Evolutionary conservation across 2,888 invertebrate genomes (phyloP), one percentile per base, ranked within the genome.

Genomic region (Orthosia incerta): DNA sequence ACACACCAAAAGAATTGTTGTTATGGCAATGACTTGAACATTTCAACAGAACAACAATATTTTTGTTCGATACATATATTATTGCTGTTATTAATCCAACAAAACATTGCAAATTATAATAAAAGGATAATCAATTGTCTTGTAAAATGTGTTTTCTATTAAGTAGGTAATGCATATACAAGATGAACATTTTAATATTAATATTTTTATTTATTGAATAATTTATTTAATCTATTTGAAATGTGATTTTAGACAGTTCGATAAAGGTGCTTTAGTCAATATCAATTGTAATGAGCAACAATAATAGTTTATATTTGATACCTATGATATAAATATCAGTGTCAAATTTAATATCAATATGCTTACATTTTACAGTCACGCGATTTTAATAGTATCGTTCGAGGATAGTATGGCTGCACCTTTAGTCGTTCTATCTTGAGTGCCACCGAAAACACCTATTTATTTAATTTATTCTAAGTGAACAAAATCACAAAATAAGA

Each of bases 11-110:
- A 86, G 85, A 87, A 87, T 89, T 89, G 84, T 85, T 89, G 86
- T 89, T 89, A 91, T 93, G 93, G 94, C 94, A 92, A 91, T 87
- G 83, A 72, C 15, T 79, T 79, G 74, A 83, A 87, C 82, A 87
- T 85, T 83, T 82, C 81, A 82, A 82, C 81, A 76, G 50, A 82
- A 84, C 71, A 84, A 84, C 84, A 72, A 76, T 16, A 82, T 81
- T 80, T 81, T 84, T 81, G 79, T 62, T 65, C 26, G 1, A 70
- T 51, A 13, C 15, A 55, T 50, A 55, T 50, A 46, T 63, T 57
- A 66, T 72, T 78, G 39, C 56, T 61, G 56, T 66, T 74, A 69
- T 50, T 31, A 76, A 77, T 72, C 4, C 59, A 72, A 83, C 69
- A 79, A 61, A 84, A 79, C 60, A 71, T 82, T 65, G 77, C 80